A percentile compares a stretch with the other conserved stretches of the same genome.
phyloP scores from a whole-genome alignment of 1,140 invertebrate species.

The Galendromus occidentalis region DNA sequence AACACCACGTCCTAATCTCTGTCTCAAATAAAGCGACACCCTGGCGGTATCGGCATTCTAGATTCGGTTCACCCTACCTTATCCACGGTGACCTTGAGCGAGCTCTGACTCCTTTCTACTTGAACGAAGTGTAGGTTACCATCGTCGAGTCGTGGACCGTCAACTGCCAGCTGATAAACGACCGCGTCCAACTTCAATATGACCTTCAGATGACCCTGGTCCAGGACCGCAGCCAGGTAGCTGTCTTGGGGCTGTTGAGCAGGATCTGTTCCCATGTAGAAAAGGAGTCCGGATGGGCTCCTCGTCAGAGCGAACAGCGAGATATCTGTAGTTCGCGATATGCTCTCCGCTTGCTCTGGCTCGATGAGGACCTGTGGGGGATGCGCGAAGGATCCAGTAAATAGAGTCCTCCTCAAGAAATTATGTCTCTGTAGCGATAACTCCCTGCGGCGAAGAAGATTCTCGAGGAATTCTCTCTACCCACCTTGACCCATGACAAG shows the following conservation, averaged over 20 bases:
- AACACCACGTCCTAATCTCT: background rate
- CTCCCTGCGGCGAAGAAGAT: slow-evolving; percentile 49
- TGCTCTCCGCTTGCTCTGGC: background rate
- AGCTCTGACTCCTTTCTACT: slow-evolving; percentile 26
- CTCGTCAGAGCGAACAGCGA: slow-evolving; percentile 78
- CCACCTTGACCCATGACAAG: slow-evolving; percentile 1
- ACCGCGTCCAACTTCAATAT: slow-evolving; percentile 45
- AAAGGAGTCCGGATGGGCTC: slow-evolving; percentile 57
- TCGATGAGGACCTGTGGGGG: background rate
- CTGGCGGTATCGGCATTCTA: no score
- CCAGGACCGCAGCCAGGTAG: slow-evolving; percentile 49
- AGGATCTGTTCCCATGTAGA: slow-evolving; percentile 49
- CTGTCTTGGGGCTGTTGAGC: slow-evolving; percentile 17
- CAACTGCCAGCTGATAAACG: slow-evolving; percentile 53
- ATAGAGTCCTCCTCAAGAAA: slow-evolving; percentile 48
- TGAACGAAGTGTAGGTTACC: slow-evolving; percentile 66
- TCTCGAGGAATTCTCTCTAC: no score
- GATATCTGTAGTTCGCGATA: slow-evolving; percentile 41
- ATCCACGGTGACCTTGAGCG: slow-evolving; percentile 16
- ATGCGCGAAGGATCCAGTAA: background rate
- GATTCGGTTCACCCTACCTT: background rate
- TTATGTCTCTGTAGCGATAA: slow-evolving; percentile 41
- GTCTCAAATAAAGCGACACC: no score
- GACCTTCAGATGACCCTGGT: slow-evolving; percentile 50
- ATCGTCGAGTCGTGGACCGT: slow-evolving; percentile 57